These are phyloP conservation scores for Brachionus asplanchnoidis DNA, from an alignment of 1,140 invertebrate species.

Conservation along the genomic window DNA sequence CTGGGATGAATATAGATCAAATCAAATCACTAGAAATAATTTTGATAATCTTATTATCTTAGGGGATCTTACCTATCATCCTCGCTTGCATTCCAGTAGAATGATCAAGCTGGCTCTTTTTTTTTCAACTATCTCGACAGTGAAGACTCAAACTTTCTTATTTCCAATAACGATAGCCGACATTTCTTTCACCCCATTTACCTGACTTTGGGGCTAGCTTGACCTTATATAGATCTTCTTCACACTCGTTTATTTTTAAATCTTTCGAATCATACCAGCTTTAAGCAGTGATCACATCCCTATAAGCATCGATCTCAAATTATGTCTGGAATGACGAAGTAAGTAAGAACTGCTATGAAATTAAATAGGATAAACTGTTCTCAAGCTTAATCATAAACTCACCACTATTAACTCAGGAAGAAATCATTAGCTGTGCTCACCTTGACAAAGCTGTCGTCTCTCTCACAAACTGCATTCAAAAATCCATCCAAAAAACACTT, in stretches of 20 bases:
- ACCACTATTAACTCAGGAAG: background rate
- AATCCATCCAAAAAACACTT: background rate
- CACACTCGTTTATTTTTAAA: background rate
- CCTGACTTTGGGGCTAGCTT: background rate
- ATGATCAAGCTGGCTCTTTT: background rate
- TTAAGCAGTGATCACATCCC: background rate
- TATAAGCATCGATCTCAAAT: background rate
- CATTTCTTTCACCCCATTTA: background rate
- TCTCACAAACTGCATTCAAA: background rate
- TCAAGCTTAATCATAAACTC: background rate
- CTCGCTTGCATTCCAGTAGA: background rate
- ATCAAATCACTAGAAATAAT: background rate
- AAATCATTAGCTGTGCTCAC: background rate
- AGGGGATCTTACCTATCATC: background rate
- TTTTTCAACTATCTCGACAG: background rate
- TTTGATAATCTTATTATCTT: background rate
- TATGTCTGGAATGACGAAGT: background rate
- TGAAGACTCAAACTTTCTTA: no score
- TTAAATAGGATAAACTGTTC: background rate
- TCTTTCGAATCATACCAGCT: background rate
- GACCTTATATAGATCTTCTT: background rate
- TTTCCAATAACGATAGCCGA: no score
- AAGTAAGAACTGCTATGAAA: background rate
- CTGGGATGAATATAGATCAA: background rate
- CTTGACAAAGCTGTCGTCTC: background rate